Conservation (phyloP, 2,113 vertebrate genomes). For the Haemorhous mexicanus region DNA sequence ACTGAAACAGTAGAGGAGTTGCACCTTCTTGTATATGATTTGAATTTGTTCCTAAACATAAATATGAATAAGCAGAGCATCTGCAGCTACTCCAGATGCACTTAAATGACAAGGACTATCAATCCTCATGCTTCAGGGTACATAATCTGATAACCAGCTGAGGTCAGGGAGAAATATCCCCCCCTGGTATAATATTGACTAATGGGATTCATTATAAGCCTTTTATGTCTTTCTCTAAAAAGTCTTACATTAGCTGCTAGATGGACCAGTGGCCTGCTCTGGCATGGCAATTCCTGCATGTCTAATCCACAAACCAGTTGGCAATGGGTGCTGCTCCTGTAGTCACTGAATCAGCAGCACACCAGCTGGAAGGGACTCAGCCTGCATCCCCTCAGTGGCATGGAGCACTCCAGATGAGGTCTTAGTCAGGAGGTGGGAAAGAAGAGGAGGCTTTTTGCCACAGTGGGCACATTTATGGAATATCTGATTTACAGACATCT, state of each 20-base stretch:
- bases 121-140: conserved; percentile 29
- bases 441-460: neutral
- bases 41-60: conserved; percentile 3
- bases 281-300: neutral
- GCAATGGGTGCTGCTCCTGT: neutral
- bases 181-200: conserved; percentile 26
- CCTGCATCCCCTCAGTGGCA: neutral
- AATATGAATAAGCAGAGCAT: conserved; percentile 21
- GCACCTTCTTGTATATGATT: accelerated
- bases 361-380: neutral
- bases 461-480: neutral
- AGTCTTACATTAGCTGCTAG: conserved; percentile 26
- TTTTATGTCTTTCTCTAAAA: conserved; percentile 44
- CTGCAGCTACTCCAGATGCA: neutral
- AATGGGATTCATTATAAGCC: conserved; percentile 40
- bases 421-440: neutral
- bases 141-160: conserved; percentile 48
- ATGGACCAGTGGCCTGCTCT: neutral
- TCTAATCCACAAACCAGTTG: neutral
- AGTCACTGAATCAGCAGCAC: neutral
- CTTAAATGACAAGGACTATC: conserved; percentile 5
- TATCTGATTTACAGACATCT: neutral
- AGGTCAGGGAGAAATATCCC: conserved; percentile 43
- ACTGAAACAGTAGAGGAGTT: neutral
- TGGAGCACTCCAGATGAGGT: neutral